Conservation (phyloP, 2,797 vertebrate genomes). For the Oreochromis mossambicus region DNA sequence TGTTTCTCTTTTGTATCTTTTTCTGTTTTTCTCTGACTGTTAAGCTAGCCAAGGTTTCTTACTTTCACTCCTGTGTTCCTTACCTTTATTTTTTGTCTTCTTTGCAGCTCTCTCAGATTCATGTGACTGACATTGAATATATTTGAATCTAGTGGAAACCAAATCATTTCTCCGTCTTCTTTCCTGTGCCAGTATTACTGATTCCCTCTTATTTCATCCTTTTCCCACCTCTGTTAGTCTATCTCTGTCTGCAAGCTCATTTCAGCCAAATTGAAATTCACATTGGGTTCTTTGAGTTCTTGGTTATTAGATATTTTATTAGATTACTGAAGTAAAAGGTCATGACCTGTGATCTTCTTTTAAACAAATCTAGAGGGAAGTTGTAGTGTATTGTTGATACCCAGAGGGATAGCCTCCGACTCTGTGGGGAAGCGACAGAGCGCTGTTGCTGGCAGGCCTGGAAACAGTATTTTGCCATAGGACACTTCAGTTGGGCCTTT, state of each 20-base stretch:
- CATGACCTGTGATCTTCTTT: not conserved
- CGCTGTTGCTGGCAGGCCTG: conserved; percentile 3
- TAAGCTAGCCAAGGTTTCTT: not conserved
- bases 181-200: not conserved
- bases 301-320: not conserved
- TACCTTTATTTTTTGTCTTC: not conserved
- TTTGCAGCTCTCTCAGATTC: not conserved
- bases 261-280: not conserved
- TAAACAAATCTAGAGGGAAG: not conserved
- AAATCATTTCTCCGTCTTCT: conserved; percentile 3
- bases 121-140: not conserved
- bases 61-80: not conserved
- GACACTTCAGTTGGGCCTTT: conserved; percentile 7
- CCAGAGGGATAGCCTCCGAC: not conserved
- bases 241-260: not conserved
- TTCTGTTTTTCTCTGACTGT: not conserved
- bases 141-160: conserved; percentile 9
- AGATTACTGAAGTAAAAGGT: conserved; percentile 8
- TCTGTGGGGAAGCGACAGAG: conserved; percentile 7
- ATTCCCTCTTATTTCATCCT: not conserved
- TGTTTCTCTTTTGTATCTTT: not conserved
- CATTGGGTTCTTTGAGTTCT: not conserved
- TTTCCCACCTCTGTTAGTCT: not conserved
- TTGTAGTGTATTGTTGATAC: not conserved
- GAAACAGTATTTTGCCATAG: conserved; percentile 4